These are phyloP conservation scores for Nemapogon koenigi DNA, from an alignment of 2,888 invertebrate genomes.

Conservation along the genomic window DNA sequence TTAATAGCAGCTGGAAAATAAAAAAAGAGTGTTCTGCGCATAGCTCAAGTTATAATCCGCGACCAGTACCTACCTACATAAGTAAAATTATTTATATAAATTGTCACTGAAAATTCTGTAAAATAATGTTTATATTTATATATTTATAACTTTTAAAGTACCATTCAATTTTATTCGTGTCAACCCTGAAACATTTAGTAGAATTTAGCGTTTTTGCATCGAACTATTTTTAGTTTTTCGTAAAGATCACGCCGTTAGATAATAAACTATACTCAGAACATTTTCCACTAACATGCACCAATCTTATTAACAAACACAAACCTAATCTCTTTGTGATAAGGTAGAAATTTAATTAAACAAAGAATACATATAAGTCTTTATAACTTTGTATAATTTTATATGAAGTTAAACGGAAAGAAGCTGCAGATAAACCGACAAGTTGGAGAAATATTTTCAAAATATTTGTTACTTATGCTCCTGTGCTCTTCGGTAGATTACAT, in stretches of 20 bases:
- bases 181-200: slow-evolving; percentile 37
- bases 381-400: slow-evolving; percentile 26
- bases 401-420: slow-evolving; percentile 58
- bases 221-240: slow-evolving; percentile 54
- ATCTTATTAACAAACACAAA: slow-evolving; percentile 11
- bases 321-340: background rate
- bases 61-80: too few relatives aligned
- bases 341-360: slow-evolving; percentile 13
- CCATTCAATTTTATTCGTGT: slow-evolving; percentile 14
- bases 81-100: too few relatives aligned
- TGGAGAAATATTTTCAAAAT: slow-evolving; percentile 64
- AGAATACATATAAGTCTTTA: background rate
- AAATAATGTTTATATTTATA: too few relatives aligned
- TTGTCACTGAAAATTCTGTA: too few relatives aligned
- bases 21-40: too few relatives aligned
- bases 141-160: too few relatives aligned
- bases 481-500: slow-evolving; percentile 3
- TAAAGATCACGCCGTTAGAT: slow-evolving; percentile 56
- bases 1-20: too few relatives aligned
- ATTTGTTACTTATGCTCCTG: slow-evolving; percentile 33
- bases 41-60: too few relatives aligned
- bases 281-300: slow-evolving; percentile 12
- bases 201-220: slow-evolving; percentile 45
- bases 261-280: slow-evolving; percentile 28
- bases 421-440: slow-evolving; percentile 62